phyloP scores from a whole-genome alignment of 2,113 vertebrate genomes.

The Electrona antarctica region DNA sequence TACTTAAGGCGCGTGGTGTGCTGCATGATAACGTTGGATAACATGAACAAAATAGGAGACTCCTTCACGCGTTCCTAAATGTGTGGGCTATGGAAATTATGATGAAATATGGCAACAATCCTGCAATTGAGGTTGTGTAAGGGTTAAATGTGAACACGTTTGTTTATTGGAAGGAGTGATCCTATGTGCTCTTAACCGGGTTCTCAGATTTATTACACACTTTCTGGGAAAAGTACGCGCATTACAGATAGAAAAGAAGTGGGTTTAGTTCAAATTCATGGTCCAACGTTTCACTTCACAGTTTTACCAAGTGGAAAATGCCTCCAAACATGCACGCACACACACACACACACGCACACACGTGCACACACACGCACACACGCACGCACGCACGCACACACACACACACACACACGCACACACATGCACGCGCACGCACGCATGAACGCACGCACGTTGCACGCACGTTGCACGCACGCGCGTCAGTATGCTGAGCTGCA shows the following conservation, averaged over 20 bases:
- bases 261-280: slow-evolving; percentile 7
- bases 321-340: slow-evolving; percentile 12
- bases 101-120: slow-evolving; percentile 53
- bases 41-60: slow-evolving; percentile 31
- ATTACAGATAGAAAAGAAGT: neutral
- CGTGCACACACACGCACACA: slow-evolving; percentile 2
- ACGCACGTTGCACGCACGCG: slow-evolving; percentile 2
- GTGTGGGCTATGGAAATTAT: slow-evolving; percentile 55
- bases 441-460: neutral
- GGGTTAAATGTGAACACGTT: slow-evolving; percentile 10
- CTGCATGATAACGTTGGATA: slow-evolving; percentile 22
- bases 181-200: slow-evolving; percentile 15
- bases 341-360: neutral
- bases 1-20: neutral
- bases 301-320: slow-evolving; percentile 43
- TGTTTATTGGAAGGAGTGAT: slow-evolving; percentile 31
- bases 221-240: neutral
- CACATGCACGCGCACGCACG: slow-evolving; percentile 2
- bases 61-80: slow-evolving; percentile 52
- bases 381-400: neutral
- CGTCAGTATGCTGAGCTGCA: slow-evolving; percentile 65
- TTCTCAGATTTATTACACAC: slow-evolving; percentile 23
- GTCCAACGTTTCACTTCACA: slow-evolving; percentile 18
- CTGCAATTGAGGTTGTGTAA: slow-evolving; percentile 22
- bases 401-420: neutral